Percentiles rank a stretch among this genome's conserved stretches.
These are phyloP conservation scores for Biston betularia DNA, from an alignment of 2,888 invertebrate genomes.

Conservation along the genomic window DNA sequence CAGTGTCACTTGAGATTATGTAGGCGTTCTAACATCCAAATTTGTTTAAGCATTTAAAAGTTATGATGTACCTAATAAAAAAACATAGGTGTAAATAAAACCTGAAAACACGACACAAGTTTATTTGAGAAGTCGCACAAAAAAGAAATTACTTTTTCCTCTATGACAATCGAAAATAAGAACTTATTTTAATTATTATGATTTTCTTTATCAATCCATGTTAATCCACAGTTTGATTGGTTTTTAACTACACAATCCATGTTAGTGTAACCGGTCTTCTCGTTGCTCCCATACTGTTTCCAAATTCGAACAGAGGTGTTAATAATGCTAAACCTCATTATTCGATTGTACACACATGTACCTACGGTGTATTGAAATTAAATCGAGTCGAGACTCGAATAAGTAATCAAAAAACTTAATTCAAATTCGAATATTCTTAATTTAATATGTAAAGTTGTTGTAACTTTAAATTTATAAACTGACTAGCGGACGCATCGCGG, in stretches of 20 bases:
- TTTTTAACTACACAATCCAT: background rate
- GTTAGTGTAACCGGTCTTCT: conserved; percentile 12
- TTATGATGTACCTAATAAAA: too few relatives aligned
- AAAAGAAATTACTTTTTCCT: too few relatives aligned
- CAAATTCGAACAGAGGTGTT: conserved; percentile 27
- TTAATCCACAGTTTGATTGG: background rate
- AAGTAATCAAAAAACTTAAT: background rate
- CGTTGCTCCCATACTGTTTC: conserved; percentile 9
- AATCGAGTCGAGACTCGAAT: conserved; percentile 27
- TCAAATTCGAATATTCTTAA: background rate
- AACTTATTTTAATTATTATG: too few relatives aligned
- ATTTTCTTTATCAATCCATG: background rate
- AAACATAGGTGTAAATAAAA: too few relatives aligned
- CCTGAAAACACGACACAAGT: too few relatives aligned
- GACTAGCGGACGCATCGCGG: too few relatives aligned
- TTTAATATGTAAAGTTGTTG: background rate
- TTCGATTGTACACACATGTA: conserved; percentile 39
- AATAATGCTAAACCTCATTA: conserved; percentile 53
- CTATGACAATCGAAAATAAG: too few relatives aligned
- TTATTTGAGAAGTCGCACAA: too few relatives aligned
- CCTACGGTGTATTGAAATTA: conserved; percentile 5
- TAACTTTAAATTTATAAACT: too few relatives aligned
- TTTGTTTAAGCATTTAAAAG: too few relatives aligned
- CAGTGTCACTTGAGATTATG: too few relatives aligned
- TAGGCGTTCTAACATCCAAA: too few relatives aligned